Evolutionary conservation across 2,797 vertebrate species (phyloP).

Genomic region (Sebastes itinus): DNA sequence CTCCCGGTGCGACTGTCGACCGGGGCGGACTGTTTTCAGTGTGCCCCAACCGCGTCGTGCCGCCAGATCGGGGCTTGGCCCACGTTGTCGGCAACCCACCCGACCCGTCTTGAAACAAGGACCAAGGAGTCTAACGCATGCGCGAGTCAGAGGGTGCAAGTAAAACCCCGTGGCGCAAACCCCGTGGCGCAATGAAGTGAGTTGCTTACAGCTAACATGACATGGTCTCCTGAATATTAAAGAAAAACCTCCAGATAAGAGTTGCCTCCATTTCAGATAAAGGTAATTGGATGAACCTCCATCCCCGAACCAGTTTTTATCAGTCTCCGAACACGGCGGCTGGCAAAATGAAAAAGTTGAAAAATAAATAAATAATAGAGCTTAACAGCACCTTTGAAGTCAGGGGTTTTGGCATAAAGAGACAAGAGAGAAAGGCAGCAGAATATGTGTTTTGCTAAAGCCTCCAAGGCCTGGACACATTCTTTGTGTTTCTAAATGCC

Average conservation of each 20-base stretch:
- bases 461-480: conserved; percentile 22
- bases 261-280: conserved; percentile 44
- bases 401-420: conserved; percentile 33
- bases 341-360: conserved; percentile 35
- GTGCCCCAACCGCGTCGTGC: no score
- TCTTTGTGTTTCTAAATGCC: conserved; percentile 42
- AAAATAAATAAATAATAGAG: conserved; percentile 33
- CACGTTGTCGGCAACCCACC: no score
- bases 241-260: conserved; percentile 13
- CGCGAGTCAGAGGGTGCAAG: no score
- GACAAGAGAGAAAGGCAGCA: conserved; percentile 22
- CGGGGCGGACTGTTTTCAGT: no score
- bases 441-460: conserved; percentile 24
- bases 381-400: conserved; percentile 58
- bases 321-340: conserved; percentile 28
- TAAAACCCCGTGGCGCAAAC: no score
- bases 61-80: no score
- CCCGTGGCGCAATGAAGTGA: no score
- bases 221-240: conserved; percentile 28
- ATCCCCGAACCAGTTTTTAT: conserved; percentile 9
- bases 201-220: conserved; percentile 1
- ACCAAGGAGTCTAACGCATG: no score
- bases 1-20: no score
- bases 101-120: no score
- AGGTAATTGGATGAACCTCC: conserved; percentile 48